Evolutionary conservation across 2,797 vertebrate species (phyloP).

Genomic region (Acipenser oxyrinchus): DNA sequence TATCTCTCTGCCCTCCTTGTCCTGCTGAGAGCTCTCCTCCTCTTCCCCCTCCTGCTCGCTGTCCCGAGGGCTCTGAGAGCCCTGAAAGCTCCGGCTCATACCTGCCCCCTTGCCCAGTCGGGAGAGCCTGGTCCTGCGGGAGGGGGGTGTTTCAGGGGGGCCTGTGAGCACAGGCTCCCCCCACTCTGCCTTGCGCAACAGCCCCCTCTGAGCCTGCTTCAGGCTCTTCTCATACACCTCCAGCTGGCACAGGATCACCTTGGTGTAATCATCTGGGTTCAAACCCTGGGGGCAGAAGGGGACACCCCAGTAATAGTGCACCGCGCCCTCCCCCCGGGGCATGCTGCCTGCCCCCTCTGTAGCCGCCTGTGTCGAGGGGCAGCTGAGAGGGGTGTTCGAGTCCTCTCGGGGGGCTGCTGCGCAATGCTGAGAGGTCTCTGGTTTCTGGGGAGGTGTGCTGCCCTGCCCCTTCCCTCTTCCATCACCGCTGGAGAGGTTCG

Average conservation of each 20-base stretch:
- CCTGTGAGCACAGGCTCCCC: conserved; percentile 66
- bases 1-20: conserved; percentile 7
- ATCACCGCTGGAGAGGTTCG: conserved; percentile 15
- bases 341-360: neutral
- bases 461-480: conserved; percentile 39
- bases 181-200: conserved; percentile 77
- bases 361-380: neutral
- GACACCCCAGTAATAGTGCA: conserved; percentile 91
- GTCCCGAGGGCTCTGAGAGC: conserved; percentile 25
- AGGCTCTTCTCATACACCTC: conserved; percentile 87
- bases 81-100: conserved; percentile 35
- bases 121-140: conserved; percentile 4
- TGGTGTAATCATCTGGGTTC: conserved; percentile 83
- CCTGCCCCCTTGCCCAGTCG: conserved; percentile 32
- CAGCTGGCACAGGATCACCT: conserved; percentile 84
- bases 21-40: neutral
- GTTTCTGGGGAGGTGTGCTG: conserved; percentile 15
- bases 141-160: conserved; percentile 6
- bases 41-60: conserved; percentile 24
- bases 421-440: neutral
- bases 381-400: conserved; percentile 30
- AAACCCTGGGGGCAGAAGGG: conserved; percentile 87
- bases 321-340: conserved; percentile 38
- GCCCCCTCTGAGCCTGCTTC: conserved; percentile 75
- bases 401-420: conserved; percentile 11